phyloP scores from a whole-genome alignment of 1,140 invertebrate species.

The Drosophila kanapiae region DNA sequence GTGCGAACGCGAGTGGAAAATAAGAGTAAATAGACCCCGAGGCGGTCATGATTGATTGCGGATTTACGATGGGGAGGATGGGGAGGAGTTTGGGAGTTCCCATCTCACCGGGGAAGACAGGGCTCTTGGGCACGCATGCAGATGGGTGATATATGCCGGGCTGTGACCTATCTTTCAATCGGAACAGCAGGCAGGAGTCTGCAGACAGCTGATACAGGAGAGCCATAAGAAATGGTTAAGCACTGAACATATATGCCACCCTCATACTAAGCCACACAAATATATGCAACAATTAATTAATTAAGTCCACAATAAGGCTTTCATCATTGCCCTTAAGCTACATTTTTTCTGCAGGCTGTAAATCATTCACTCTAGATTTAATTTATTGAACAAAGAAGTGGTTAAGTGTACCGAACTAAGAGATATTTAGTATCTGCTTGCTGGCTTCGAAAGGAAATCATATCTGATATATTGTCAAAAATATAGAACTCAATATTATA shows the following conservation, averaged over 20 bases:
- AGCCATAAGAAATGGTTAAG: conserved; percentile 5
- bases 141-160: conserved; percentile 33
- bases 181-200: background rate
- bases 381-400: background rate
- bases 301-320: background rate
- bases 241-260: background rate
- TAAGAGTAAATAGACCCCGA: conserved; percentile 16
- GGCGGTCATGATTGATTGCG: conserved; percentile 57
- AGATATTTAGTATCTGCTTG: background rate
- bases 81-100: background rate
- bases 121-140: conserved; percentile 12
- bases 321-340: background rate
- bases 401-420: background rate
- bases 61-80: conserved; percentile 13
- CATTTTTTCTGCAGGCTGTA: background rate
- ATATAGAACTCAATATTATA: too few species aligned
- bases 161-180: conserved; percentile 51
- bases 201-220: background rate
- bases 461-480: too few species aligned
- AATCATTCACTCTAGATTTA: background rate
- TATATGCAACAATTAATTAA: background rate
- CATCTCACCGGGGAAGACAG: background rate
- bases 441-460: too few species aligned
- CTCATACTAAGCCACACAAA: too few species aligned
- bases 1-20: conserved; percentile 39